Percentiles rank a stretch among this genome's conserved stretches.
These are phyloP conservation scores for Calliopsis andreniformis DNA, from an alignment of 1,140 invertebrate genomes.

Conservation along the genomic window DNA sequence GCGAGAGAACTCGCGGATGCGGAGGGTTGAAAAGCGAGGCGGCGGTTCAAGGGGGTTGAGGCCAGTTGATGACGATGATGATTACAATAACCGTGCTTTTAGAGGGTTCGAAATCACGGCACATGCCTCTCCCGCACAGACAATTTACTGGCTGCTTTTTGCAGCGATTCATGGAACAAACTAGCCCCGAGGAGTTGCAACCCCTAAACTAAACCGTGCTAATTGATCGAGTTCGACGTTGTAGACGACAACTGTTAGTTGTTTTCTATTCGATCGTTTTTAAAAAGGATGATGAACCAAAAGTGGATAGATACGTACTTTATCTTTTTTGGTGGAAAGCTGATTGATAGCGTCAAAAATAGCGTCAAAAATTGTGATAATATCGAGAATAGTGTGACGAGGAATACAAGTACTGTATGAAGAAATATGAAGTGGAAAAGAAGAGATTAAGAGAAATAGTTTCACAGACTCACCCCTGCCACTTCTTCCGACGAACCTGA, in stretches of 20 bases:
- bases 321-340: no score
- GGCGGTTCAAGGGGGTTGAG: slow-evolving; percentile 52
- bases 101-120: slow-evolving; percentile 68
- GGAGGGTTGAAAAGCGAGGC: slow-evolving; percentile 49
- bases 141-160: slow-evolving; percentile 43
- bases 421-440: no score
- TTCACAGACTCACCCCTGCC: slow-evolving; percentile 89
- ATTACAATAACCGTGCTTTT: slow-evolving; percentile 78
- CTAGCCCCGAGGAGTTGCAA: slow-evolving; percentile 23
- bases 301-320: background rate
- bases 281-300: no score
- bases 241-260: no score
- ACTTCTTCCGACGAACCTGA: slow-evolving; percentile 97
- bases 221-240: background rate
- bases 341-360: no score
- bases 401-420: no score
- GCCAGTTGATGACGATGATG: slow-evolving; percentile 72
- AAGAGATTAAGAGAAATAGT: no score
- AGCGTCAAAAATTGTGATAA: no score
- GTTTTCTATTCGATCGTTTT: no score
- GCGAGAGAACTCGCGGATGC: slow-evolving; percentile 69
- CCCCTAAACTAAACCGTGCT: slow-evolving; percentile 28
- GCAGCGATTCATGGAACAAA: slow-evolving; percentile 33
- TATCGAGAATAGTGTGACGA: no score
- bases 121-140: slow-evolving; percentile 30